phyloP scores from a whole-genome alignment of 30 jellyfish, hydroid and myxozoan genomes.

The Cassiopea xamachana region DNA sequence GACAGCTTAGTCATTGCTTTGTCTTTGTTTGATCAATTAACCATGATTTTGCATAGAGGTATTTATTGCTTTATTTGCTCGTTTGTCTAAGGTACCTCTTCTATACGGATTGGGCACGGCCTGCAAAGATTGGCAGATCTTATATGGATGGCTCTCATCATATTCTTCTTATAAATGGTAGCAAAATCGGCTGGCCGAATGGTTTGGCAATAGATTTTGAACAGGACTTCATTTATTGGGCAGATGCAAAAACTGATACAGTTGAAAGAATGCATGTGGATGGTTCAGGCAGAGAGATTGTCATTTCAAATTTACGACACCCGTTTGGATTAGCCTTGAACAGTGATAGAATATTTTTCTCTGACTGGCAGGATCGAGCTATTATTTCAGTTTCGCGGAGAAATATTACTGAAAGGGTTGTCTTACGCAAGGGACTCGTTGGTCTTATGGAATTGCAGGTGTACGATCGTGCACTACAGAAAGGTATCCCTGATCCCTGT shows the following conservation, averaged over 20 bases:
- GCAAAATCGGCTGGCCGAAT: slow-evolving; percentile 90
- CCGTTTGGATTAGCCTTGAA: slow-evolving; percentile 91
- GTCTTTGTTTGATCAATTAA: too few relatives aligned
- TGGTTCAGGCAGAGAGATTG: slow-evolving; percentile 75
- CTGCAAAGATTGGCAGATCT: slow-evolving; percentile 93
- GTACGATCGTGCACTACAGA: slow-evolving; percentile 75
- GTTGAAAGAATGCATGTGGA: slow-evolving; percentile 85
- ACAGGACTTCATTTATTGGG: slow-evolving; percentile 80
- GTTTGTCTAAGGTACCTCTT: slow-evolving; percentile 62
- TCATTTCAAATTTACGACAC: slow-evolving; percentile 69
- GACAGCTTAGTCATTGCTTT: too few relatives aligned
- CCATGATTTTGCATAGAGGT: not conserved
- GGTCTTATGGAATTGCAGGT: slow-evolving; percentile 96
- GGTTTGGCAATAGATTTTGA: slow-evolving; percentile 88
- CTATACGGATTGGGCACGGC: slow-evolving; percentile 95
- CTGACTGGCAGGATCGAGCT: slow-evolving; percentile 89
- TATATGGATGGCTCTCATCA: slow-evolving; percentile 93
- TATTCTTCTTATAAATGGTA: slow-evolving; percentile 70
- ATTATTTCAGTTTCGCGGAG: slow-evolving; percentile 68
- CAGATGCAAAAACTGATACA: slow-evolving; percentile 91
- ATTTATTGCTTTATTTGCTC: not conserved
- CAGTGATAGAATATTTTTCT: slow-evolving; percentile 74
- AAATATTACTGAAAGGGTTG: slow-evolving; percentile 34
- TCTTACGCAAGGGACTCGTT: slow-evolving; percentile 73
- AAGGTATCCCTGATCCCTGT: slow-evolving; percentile 46